Percentiles rank a stretch among this genome's conserved stretches.
Conservation (phyloP, 2,888 invertebrate species). For the Cephalotes varians region DNA sequence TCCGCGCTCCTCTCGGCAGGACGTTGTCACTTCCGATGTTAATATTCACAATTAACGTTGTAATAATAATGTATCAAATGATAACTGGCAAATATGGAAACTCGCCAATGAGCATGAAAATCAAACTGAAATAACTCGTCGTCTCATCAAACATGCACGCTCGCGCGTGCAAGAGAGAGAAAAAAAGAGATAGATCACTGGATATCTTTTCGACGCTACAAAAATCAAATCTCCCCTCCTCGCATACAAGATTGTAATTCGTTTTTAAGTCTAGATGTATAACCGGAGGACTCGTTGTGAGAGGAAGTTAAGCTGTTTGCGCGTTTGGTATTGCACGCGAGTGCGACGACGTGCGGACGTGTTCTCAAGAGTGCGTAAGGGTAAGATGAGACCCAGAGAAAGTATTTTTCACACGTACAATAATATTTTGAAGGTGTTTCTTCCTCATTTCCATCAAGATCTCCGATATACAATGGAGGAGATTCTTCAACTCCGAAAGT, state of each 20-base stretch:
- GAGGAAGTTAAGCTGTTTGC: constrained; percentile 59
- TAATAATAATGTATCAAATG: constrained; percentile 53
- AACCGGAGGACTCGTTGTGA: constrained; percentile 52
- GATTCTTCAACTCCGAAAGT: not conserved
- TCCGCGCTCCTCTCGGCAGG: constrained; percentile 46
- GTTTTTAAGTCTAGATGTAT: constrained; percentile 75
- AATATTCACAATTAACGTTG: constrained; percentile 54
- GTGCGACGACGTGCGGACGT: constrained; percentile 21
- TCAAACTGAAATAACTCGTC: constrained; percentile 73
- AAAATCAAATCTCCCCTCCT: constrained; percentile 67
- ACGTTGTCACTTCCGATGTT: constrained; percentile 54
- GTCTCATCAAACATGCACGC: constrained; percentile 60
- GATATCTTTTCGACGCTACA: constrained; percentile 37
- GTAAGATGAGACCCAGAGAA: constrained; percentile 12
- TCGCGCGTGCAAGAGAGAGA: constrained; percentile 25
- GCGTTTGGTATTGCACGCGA: constrained; percentile 44
- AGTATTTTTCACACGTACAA: constrained; percentile 25
- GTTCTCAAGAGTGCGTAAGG: constrained; percentile 8
- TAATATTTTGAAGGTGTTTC: constrained; percentile 22
- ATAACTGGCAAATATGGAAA: constrained; percentile 75
- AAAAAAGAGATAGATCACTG: constrained; percentile 31
- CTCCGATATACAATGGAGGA: not conserved
- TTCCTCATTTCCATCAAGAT: not conserved
- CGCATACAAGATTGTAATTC: constrained; percentile 72
- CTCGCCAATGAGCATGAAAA: constrained; percentile 76